Percentiles rank a stretch among this genome's conserved stretches.
phyloP scores from a whole-genome alignment of 2,888 invertebrate genomes.

The Embidobia sp. region DNA sequence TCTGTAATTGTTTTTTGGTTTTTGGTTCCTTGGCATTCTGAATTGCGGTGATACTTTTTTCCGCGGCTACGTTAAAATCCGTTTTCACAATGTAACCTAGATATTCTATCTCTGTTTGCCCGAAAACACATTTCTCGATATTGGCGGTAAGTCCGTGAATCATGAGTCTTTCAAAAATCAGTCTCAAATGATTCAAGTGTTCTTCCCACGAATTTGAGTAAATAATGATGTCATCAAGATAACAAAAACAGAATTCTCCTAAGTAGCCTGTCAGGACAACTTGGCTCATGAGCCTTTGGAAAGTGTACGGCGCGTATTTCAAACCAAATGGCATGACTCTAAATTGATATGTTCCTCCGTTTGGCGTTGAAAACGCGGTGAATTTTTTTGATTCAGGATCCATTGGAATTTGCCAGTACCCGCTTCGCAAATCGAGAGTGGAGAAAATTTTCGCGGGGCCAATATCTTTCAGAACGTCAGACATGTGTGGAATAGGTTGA shows the following conservation, averaged over 20 bases:
- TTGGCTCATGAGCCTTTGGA: slow-evolving; percentile 10
- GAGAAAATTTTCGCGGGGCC: slow-evolving; percentile 68
- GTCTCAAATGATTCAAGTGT: slow-evolving; percentile 62
- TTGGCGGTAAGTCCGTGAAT: not conserved
- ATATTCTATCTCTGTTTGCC: not conserved
- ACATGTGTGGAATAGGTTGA: slow-evolving; percentile 65
- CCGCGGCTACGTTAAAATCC: not conserved
- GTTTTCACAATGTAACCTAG: not conserved
- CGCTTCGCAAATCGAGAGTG: slow-evolving; percentile 44
- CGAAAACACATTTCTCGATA: slow-evolving; percentile 18
- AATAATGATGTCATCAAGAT: slow-evolving; percentile 73
- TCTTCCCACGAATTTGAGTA: slow-evolving; percentile 58
- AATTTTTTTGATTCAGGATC: not conserved
- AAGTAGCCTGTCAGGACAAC: slow-evolving; percentile 42
- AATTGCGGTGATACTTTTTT: not conserved
- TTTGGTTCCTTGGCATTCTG: not conserved
- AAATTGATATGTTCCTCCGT: slow-evolving; percentile 70
- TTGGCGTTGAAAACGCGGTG: slow-evolving; percentile 1
- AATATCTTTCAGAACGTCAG: slow-evolving; percentile 65
- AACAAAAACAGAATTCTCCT: slow-evolving; percentile 61
- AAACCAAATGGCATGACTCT: slow-evolving; percentile 70
- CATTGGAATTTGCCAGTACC: slow-evolving; percentile 73
- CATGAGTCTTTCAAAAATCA: slow-evolving; percentile 63
- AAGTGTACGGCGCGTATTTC: slow-evolving; percentile 64
- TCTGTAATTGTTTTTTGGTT: slow-evolving; percentile 7